Evolutionary conservation across 2,113 vertebrate species (phyloP), one percentile per base, ranked within the genome.

Genomic region (Neomonachus schauinslandi): DNA sequence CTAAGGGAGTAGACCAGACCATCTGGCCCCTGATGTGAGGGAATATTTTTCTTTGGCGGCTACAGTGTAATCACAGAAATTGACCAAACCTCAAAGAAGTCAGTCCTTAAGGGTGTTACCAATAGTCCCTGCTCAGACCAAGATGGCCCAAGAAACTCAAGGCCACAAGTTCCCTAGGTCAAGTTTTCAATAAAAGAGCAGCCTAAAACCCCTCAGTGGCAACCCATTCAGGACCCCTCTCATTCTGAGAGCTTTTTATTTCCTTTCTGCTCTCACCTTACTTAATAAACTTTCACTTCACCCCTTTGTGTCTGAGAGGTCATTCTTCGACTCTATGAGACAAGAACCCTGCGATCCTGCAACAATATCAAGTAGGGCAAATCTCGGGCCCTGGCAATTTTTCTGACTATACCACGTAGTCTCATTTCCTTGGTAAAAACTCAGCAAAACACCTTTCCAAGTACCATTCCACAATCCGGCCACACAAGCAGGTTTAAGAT

Each of bases 361-460:
- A 33, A 33, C 28, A 33, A 49, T 11, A 49, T 7, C 16, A 63
- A 49, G 77, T 24, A 53, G 31, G 46, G n/a, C 21, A 87, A 85
- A 89, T n/a, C 15, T 6, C 0, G 18, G 69, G 36, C 76, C 18
- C 61, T 72, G 42, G 13, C 63, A 31, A 84, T 72, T 81, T 86
- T 95, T 97, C 77, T 86, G 46, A 89, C 28, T 59, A 67, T 39
- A 65, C 12, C 28, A 88, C 22, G 36, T 24, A 5, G 1, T 77
- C 91, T 91, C 39, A 42, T 49, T 94, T 94, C 26, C 88, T 82
- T 69, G 42, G 53, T 85, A 85, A 96, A 89, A 53, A 46, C 63
- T 53, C 89, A 92, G 22, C 12, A 63, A 74, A 71, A 95, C 57
- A 71, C 7, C 57, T 88, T 91, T 76, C 59, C n/a, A 79, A 93